These are phyloP conservation scores for Notarius lentiginosus DNA, from an alignment of 2,113 vertebrate species.

Conservation along the genomic window DNA sequence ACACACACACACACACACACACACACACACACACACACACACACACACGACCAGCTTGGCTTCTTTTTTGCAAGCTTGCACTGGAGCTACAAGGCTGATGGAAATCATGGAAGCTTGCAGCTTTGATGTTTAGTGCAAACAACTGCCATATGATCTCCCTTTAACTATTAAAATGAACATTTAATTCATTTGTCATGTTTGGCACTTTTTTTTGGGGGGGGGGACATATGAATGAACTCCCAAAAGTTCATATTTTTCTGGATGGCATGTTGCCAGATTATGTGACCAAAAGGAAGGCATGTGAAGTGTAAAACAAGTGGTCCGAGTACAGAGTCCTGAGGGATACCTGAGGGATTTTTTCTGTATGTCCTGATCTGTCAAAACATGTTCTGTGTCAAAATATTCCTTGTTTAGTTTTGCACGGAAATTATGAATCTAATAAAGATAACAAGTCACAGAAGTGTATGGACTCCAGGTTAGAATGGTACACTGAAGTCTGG, in stretches of 20 bases:
- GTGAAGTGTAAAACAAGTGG: not conserved
- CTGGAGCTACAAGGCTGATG: not conserved
- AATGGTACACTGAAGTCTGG: not conserved
- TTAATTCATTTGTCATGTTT: not conserved
- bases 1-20: too few relatives aligned
- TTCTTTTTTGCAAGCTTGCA: not conserved
- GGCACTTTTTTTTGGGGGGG: not conserved
- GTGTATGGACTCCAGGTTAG: not conserved
- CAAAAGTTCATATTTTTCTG: not conserved
- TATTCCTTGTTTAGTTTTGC: not conserved
- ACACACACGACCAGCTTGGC: not conserved
- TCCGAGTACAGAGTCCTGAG: not conserved
- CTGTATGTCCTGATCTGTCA: not conserved
- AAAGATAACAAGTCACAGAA: not conserved
- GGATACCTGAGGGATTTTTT: not conserved
- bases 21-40: not conserved
- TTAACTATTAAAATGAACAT: not conserved
- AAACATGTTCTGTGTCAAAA: not conserved
- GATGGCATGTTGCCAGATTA: not conserved
- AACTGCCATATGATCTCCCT: not conserved
- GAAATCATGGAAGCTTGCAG: not conserved
- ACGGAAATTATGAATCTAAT: not conserved
- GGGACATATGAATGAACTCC: not conserved
- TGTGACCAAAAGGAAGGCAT: not conserved
- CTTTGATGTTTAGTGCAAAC: not conserved